phyloP scores from a whole-genome alignment of 2,888 invertebrate species.

The Heliconius aoede region DNA sequence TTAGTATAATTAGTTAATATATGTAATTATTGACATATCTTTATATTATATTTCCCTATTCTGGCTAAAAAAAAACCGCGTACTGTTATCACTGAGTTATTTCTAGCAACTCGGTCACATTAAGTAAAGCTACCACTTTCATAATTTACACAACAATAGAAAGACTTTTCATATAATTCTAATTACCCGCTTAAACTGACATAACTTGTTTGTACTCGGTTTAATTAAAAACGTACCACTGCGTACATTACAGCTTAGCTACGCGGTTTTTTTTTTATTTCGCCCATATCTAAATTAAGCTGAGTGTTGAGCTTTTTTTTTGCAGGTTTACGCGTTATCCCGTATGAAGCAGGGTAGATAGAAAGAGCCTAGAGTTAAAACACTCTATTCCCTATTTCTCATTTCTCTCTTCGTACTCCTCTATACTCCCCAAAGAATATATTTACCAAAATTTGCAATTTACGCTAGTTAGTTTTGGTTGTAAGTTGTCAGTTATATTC shows the following conservation, averaged over 20 bases:
- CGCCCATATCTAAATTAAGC: neutral
- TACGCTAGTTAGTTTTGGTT: no score
- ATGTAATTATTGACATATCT: no score
- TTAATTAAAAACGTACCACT: slow-evolving; percentile 35
- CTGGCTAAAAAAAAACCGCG: no score
- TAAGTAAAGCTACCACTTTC: neutral
- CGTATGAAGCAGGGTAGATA: neutral
- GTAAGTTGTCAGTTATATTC: no score
- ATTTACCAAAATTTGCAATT: no score
- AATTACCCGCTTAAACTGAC: slow-evolving; percentile 39
- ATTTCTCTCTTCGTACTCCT: no score
- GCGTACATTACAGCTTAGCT: slow-evolving; percentile 12
- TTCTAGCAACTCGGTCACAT: no score
- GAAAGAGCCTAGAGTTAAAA: neutral
- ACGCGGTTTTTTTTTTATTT: slow-evolving; percentile 16
- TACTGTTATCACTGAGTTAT: no score
- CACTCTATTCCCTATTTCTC: neutral
- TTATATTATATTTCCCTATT: no score
- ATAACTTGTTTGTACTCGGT: slow-evolving; percentile 33
- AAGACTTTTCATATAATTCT: slow-evolving; percentile 27
- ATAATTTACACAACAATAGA: slow-evolving; percentile 15
- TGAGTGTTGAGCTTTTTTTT: neutral
- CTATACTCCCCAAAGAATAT: no score
- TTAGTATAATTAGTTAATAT: no score
- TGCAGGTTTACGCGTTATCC: neutral